Conservation (phyloP, 2,888 invertebrate genomes). For the Leucania comma region DNA sequence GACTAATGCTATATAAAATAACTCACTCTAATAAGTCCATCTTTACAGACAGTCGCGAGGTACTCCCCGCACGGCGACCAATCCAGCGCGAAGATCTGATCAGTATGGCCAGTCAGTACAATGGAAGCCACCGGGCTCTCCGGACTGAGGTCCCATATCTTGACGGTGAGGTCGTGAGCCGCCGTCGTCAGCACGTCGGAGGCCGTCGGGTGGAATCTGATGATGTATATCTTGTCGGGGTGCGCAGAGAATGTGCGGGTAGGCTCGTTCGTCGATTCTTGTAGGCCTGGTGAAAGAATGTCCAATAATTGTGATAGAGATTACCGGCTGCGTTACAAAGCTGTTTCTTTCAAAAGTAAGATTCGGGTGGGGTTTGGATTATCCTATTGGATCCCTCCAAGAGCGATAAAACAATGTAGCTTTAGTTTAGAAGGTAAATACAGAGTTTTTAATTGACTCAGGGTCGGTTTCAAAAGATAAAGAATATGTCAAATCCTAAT, state of each 20-base stretch:
- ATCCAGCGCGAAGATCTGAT: slow-evolving; percentile 97
- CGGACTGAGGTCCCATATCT: slow-evolving; percentile 95
- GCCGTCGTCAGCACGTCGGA: slow-evolving; percentile 96
- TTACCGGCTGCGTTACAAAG: neutral
- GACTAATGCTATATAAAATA: neutral
- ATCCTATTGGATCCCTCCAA: too few relatives aligned
- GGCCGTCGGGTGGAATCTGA: slow-evolving; percentile 97
- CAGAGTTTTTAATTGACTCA: too few relatives aligned
- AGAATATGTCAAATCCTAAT: too few relatives aligned
- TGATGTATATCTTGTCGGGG: slow-evolving; percentile 96
- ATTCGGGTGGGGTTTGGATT: too few relatives aligned
- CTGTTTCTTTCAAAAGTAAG: too few relatives aligned
- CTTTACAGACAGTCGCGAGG: slow-evolving; percentile 97
- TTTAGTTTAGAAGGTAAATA: too few relatives aligned
- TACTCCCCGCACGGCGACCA: slow-evolving; percentile 98
- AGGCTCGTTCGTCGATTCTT: slow-evolving; percentile 95
- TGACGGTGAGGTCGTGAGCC: slow-evolving; percentile 97
- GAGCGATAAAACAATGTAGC: too few relatives aligned
- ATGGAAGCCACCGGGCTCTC: slow-evolving; percentile 83
- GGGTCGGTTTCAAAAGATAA: too few relatives aligned
- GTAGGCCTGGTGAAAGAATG: slow-evolving; percentile 83
- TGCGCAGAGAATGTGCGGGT: slow-evolving; percentile 93
- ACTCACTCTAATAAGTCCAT: slow-evolving; percentile 93
- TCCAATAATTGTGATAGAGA: neutral
- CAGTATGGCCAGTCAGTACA: slow-evolving; percentile 93